Evolutionary conservation across 2,888 invertebrate genomes (phyloP), one percentile per base, ranked within the genome.

Genomic region (Lasioglossum villosulum): DNA sequence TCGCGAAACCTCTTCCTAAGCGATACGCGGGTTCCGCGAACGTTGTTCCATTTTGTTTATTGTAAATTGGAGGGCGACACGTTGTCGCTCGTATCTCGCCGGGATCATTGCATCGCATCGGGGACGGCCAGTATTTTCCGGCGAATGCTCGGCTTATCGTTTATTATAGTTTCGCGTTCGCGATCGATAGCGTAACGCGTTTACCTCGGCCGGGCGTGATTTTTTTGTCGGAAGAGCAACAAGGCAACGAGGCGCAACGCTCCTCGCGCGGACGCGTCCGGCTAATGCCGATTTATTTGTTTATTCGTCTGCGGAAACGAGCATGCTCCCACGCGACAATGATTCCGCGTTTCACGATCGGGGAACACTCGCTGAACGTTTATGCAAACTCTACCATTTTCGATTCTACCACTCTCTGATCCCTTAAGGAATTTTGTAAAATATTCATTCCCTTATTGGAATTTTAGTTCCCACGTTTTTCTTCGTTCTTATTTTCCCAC

Each of bases 31-130:
- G n/a, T 1, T 5, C n/a, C 48, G 19, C 5, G 48, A 48, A 19
- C 19, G 48, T 19, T 48, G 48, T 48, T 56, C 56, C 68, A 66
- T 42, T 42, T 78, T 82, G 73, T 73, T 78, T 74, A 75, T 30
- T 39, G 80, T 30, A 75, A 70, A 80, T 80, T 56, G 70, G 30
- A 34, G 48, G 14, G 42, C 79, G 56, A 79, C 16, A 37, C 37
- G 27, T 6, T 30, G 23, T 23, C 16, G 16, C 10, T 52, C 42
- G 45, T 30, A 77, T 70, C 66, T 77, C 77, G 77, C 12, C 37
- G 16, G 75, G 23, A 63, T 39, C 39, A 12, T 37, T 37, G 34
- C 19, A 19, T 37, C n/a, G 68, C 19, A 10, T 37, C 34, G 68
- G 34, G 34, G 48, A 16, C 16, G 14, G 63, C 30, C 30, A 63